These are phyloP conservation scores for Strigops habroptila DNA, from an alignment of 2,113 vertebrate genomes.

Conservation along the genomic window DNA sequence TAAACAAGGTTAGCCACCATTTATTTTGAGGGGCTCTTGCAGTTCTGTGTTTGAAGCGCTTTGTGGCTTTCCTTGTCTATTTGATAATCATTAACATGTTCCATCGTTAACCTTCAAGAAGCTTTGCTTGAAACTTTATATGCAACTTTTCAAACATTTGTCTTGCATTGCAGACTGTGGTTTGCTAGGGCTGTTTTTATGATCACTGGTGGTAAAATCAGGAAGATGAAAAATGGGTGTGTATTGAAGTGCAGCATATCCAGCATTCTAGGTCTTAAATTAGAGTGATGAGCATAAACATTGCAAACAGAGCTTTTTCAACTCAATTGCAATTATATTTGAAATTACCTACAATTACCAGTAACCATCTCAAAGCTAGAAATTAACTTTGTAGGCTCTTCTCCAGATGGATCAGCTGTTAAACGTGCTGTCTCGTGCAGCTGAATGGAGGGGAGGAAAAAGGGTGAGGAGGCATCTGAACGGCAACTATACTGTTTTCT, in stretches of 20 bases:
- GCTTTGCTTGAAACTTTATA: conserved; percentile 62
- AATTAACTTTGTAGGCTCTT: conserved; percentile 85
- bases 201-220: conserved; percentile 73
- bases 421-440: conserved; percentile 53
- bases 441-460: not conserved
- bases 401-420: conserved; percentile 85
- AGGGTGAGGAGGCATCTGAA: not conserved
- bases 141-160: conserved; percentile 50
- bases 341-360: conserved; percentile 93
- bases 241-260: conserved; percentile 59
- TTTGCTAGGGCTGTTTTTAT: conserved; percentile 73
- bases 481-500: not conserved
- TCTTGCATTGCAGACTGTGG: conserved; percentile 65
- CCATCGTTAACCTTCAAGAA: conserved; percentile 59
- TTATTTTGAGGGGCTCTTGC: conserved; percentile 58
- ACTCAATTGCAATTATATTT: conserved; percentile 86
- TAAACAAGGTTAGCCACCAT: conserved; percentile 55
- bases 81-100: conserved; percentile 73
- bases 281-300: conserved; percentile 87
- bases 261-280: conserved; percentile 82
- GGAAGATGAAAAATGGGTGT: conserved; percentile 74
- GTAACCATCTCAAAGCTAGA: conserved; percentile 80
- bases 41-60: conserved; percentile 30
- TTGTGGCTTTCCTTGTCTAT: conserved; percentile 59
- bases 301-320: conserved; percentile 78